Percentiles rank a stretch among this genome's conserved stretches.
Evolutionary conservation across 2,888 invertebrate genomes (phyloP).

Genomic region (Drosophila eohydei): DNA sequence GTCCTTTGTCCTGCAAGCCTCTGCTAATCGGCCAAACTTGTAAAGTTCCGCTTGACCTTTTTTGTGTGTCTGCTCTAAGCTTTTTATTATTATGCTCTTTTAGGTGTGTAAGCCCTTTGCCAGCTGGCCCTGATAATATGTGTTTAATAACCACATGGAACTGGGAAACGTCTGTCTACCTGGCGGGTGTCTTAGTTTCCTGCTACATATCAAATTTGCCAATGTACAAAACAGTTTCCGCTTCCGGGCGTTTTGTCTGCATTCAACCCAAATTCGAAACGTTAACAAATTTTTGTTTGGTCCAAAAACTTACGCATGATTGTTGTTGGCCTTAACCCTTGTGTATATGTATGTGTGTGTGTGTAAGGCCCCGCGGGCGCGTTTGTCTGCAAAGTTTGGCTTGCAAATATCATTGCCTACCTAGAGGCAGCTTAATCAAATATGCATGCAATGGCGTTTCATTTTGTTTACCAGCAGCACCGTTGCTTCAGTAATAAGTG

Average conservation of each 20-base stretch:
- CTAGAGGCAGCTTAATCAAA: constrained; percentile 67
- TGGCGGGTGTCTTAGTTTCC: constrained; percentile 15
- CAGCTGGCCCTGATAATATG: constrained; percentile 45
- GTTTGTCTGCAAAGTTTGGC: constrained; percentile 68
- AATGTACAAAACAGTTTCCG: constrained; percentile 64
- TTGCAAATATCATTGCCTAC: constrained; percentile 68
- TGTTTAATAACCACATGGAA: constrained; percentile 43
- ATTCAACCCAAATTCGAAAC: constrained; percentile 25
- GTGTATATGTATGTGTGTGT: constrained; percentile 7
- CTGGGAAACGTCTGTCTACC: constrained; percentile 28
- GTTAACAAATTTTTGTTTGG: constrained; percentile 45
- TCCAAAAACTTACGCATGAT: constrained; percentile 57
- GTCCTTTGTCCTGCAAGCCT: background rate
- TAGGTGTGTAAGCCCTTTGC: constrained; percentile 9
- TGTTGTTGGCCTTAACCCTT: constrained; percentile 52
- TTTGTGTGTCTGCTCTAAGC: constrained; percentile 17
- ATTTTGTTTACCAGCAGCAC: constrained; percentile 43
- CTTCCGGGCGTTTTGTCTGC: constrained; percentile 63
- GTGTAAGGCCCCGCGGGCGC: constrained; percentile 45
- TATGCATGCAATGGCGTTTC: constrained; percentile 60
- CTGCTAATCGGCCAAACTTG: constrained; percentile 45
- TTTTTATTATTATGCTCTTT: constrained; percentile 23
- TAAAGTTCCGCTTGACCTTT: constrained; percentile 8
- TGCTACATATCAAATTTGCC: constrained; percentile 58
- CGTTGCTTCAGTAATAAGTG: constrained; percentile 62